These are phyloP conservation scores for Acanthosoma haemorrhoidale DNA, from an alignment of 2,888 invertebrate genomes.

Conservation along the genomic window DNA sequence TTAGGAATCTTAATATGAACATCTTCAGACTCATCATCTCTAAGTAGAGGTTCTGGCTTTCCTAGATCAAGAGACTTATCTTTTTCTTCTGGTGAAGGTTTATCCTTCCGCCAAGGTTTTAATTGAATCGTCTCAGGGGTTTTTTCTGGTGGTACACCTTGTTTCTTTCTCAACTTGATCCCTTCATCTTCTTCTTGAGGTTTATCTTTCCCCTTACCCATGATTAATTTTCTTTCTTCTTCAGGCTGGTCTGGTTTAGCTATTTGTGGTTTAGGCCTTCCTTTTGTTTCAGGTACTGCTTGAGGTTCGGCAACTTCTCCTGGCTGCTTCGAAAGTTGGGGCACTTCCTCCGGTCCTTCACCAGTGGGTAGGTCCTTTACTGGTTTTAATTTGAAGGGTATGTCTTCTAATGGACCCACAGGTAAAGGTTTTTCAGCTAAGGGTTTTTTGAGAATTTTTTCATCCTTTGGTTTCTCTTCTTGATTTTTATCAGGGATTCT, in stretches of 20 bases:
- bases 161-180: slow-evolving; percentile 46
- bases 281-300: slow-evolving; percentile 40
- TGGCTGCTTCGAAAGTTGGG: not conserved
- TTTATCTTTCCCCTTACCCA: slow-evolving; percentile 41
- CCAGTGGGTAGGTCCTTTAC: slow-evolving; percentile 41
- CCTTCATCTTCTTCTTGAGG: slow-evolving; percentile 43
- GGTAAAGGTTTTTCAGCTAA: slow-evolving; percentile 43
- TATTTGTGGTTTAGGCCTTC: slow-evolving; percentile 38
- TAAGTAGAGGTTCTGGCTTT: slow-evolving; percentile 37
- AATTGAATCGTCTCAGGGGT: slow-evolving; percentile 46
- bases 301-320: slow-evolving; percentile 36
- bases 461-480: slow-evolving; percentile 45
- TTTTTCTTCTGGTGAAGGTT: slow-evolving; percentile 44
- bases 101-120: slow-evolving; percentile 44
- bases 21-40: slow-evolving; percentile 32
- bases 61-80: slow-evolving; percentile 42
- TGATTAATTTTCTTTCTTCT: slow-evolving; percentile 40
- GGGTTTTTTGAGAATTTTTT: slow-evolving; percentile 39
- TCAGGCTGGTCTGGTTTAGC: slow-evolving; percentile 39
- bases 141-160: slow-evolving; percentile 46
- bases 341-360: slow-evolving; percentile 35
- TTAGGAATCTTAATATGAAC: not conserved
- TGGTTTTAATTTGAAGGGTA: slow-evolving; percentile 43
- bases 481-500: slow-evolving; percentile 50
- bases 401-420: slow-evolving; percentile 39